Percentiles rank a stretch among this genome's conserved stretches.
phyloP scores from a whole-genome alignment of 1,140 invertebrate genomes.

The Drosophila willistoni region DNA sequence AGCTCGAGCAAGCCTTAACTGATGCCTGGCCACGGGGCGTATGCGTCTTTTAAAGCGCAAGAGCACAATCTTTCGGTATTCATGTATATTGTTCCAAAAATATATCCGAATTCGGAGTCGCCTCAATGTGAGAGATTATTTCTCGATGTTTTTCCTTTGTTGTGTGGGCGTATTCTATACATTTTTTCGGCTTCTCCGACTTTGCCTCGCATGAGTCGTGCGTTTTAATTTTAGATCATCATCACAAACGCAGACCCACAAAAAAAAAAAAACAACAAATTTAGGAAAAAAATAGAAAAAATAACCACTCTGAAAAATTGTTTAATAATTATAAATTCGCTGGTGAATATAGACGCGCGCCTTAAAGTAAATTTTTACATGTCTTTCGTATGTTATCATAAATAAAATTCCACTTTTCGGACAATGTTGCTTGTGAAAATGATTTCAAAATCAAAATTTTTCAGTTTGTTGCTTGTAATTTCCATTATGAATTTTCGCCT shows the following conservation, averaged over 20 bases:
- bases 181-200: constrained; percentile 36
- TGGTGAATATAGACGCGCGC: constrained; percentile 46
- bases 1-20: constrained; percentile 69
- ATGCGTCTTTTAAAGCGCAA: constrained; percentile 77
- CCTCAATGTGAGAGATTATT: constrained; percentile 41
- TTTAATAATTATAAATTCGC: constrained; percentile 71
- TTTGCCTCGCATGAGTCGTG: constrained; percentile 63
- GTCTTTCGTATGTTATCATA: constrained; percentile 19
- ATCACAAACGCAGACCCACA: constrained; percentile 28
- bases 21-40: constrained; percentile 68
- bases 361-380: constrained; percentile 12
- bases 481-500: constrained; percentile 49
- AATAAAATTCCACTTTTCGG: constrained; percentile 36
- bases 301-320: constrained; percentile 37
- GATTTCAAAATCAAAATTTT: background rate
- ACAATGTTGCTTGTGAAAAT: constrained; percentile 18
- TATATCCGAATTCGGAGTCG: constrained; percentile 82
- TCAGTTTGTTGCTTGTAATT: constrained; percentile 56
- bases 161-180: constrained; percentile 45
- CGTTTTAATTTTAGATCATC: constrained; percentile 72
- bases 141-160: constrained; percentile 30
- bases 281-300: constrained; percentile 51
- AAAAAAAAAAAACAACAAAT: constrained; percentile 26
- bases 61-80: constrained; percentile 43
- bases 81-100: constrained; percentile 79